phyloP scores from a whole-genome alignment of 2,797 vertebrate genomes.

The Rhinophrynus dorsalis region DNA sequence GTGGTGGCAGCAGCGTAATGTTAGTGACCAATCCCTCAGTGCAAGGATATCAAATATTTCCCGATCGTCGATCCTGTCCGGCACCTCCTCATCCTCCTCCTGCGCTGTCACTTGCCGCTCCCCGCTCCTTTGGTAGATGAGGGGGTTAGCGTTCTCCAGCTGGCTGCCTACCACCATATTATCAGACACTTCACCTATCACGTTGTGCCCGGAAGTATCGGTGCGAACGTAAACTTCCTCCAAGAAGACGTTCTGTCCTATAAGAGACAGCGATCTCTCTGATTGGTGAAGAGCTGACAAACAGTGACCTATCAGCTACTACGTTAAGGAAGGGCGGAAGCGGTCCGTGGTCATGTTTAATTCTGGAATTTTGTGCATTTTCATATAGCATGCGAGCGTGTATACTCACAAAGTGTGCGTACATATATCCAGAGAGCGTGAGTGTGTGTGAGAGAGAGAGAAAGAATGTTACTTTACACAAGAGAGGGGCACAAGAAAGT shows the following conservation, averaged over 20 bases:
- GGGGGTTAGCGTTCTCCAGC: constrained; percentile 88
- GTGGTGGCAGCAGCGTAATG: too few species aligned
- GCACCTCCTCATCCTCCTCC: constrained; percentile 84
- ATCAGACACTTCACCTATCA: not conserved
- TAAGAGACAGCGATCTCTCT: not conserved
- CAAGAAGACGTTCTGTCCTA: not conserved
- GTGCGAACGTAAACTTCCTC: too few species aligned
- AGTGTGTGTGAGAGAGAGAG: too few species aligned
- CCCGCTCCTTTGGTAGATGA: constrained; percentile 83
- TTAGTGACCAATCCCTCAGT: too few species aligned
- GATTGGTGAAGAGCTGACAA: not conserved
- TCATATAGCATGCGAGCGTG: too few species aligned
- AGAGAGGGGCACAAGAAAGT: too few species aligned
- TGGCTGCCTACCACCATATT: constrained; percentile 60
- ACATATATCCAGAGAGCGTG: too few species aligned
- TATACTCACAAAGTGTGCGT: too few species aligned
- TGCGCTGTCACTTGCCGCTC: constrained; percentile 76
- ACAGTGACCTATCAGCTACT: not conserved
- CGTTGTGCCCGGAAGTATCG: not conserved
- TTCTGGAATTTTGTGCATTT: not conserved
- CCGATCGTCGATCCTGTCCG: constrained; percentile 85
- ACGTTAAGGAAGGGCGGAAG: not conserved
- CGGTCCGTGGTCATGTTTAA: not conserved
- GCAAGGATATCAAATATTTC: constrained; percentile 95
- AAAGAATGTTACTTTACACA: too few species aligned